These are phyloP conservation scores for Mesorhabditis belari DNA, from an alignment of 2,888 invertebrate species.

Conservation along the genomic window DNA sequence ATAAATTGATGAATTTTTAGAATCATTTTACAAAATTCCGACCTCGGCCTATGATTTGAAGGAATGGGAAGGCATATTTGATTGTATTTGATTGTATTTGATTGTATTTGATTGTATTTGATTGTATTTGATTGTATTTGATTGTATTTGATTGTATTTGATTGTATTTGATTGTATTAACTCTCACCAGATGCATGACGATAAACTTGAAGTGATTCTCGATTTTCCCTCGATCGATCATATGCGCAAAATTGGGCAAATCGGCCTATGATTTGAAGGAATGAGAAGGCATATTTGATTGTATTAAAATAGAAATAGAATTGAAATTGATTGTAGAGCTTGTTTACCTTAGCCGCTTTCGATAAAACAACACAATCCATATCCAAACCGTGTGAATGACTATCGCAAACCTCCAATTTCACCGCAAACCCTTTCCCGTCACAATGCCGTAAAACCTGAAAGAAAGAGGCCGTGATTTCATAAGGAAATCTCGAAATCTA, in stretches of 20 bases:
- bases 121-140: too few relatives aligned
- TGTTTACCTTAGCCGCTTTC: conserved; percentile 29
- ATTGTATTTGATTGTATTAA: too few relatives aligned
- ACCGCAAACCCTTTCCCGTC: conserved; percentile 43
- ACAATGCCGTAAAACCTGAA: conserved; percentile 18
- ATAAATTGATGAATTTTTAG: too few relatives aligned
- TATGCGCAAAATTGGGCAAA: conserved; percentile 23
- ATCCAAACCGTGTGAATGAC: conserved; percentile 43
- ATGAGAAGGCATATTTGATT: not conserved
- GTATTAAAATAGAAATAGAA: not conserved
- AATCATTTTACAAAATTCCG: too few relatives aligned
- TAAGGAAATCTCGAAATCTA: not conserved
- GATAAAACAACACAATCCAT: conserved; percentile 45
- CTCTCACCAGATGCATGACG: conserved; percentile 35
- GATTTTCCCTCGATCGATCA: conserved; percentile 51
- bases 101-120: not conserved
- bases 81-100: not conserved
- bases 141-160: too few relatives aligned
- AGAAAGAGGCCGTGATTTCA: not conserved
- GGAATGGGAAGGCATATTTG: not conserved
- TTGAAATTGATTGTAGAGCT: not conserved
- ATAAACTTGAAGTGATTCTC: conserved; percentile 38
- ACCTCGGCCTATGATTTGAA: conserved; percentile 10
- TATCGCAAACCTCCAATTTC: conserved; percentile 45
- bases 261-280: conserved; percentile 8